Percentiles rank a stretch among this genome's conserved stretches.
phyloP scores from a whole-genome alignment of 2,888 invertebrate genomes.

The Cephus pulcher region DNA sequence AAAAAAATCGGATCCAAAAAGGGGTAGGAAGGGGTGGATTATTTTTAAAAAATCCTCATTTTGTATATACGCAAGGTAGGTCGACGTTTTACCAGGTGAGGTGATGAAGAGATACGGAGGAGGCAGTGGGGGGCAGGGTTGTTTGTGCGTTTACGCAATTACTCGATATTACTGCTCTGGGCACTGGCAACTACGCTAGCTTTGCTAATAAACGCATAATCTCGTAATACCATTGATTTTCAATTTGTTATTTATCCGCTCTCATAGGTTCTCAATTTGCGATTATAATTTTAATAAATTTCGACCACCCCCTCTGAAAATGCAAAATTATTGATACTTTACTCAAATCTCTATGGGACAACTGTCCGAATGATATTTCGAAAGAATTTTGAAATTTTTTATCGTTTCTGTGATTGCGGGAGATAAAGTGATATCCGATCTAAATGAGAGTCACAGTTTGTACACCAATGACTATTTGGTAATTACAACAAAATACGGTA shows the following conservation, averaged over 20 bases:
- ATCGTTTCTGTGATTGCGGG: no score
- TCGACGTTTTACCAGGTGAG: neutral
- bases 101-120: neutral
- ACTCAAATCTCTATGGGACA: no score
- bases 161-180: slow-evolving; percentile 52
- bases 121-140: neutral
- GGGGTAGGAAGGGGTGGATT: neutral
- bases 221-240: slow-evolving; percentile 53
- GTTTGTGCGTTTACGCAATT: slow-evolving; percentile 48
- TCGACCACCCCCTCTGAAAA: no score
- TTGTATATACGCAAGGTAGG: neutral
- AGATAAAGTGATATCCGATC: no score
- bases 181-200: slow-evolving; percentile 44
- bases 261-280: slow-evolving; percentile 36
- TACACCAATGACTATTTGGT: slow-evolving; percentile 32
- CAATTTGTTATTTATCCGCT: slow-evolving; percentile 50
- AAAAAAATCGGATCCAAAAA: neutral
- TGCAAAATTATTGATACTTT: no score
- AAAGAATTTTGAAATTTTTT: no score
- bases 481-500: slow-evolving; percentile 53
- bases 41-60: neutral
- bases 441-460: slow-evolving; percentile 39
- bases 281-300: no score
- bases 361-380: no score
- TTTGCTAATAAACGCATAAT: slow-evolving; percentile 52